Conservation (phyloP, 2,888 invertebrate genomes). For the Venusia cambrica region DNA sequence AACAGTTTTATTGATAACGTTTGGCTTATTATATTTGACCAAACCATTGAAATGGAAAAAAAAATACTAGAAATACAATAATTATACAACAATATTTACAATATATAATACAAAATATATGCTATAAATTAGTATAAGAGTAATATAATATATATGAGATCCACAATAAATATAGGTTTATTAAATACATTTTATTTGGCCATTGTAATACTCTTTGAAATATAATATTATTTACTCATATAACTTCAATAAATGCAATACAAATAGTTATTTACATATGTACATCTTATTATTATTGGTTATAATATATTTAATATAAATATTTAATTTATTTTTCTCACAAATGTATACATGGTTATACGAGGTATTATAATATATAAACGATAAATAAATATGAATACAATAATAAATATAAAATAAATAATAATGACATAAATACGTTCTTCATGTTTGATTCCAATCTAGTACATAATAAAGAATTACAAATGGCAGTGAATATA, state of each 20-base stretch:
- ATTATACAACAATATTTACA: constrained; percentile 53
- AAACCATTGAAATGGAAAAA: constrained; percentile 36
- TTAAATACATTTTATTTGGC: constrained; percentile 42
- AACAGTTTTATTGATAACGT: constrained; percentile 65
- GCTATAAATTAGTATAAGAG: constrained; percentile 25
- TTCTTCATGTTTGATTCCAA: too few relatives aligned
- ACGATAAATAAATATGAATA: too few relatives aligned
- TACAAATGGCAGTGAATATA: constrained; percentile 19
- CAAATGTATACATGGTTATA: too few relatives aligned
- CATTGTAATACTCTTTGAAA: constrained; percentile 39
- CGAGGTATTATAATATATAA: too few relatives aligned
- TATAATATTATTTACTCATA: constrained; percentile 33
- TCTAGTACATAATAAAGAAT: constrained; percentile 7
- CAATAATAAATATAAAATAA: too few relatives aligned
- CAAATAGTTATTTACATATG: constrained; percentile 52
- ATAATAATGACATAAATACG: constrained; percentile 13
- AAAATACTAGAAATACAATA: constrained; percentile 31
- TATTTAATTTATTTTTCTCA: too few relatives aligned
- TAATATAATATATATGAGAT: constrained; percentile 54
- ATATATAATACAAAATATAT: constrained; percentile 35
- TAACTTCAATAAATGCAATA: constrained; percentile 56
- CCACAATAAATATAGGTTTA: constrained; percentile 40
- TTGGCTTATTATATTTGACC: constrained; percentile 44
- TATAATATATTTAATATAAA: too few relatives aligned
- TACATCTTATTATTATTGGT: constrained; percentile 18